These are phyloP conservation scores for Eumerus sabulonum DNA, from an alignment of 2,888 invertebrate genomes.

Conservation along the genomic window DNA sequence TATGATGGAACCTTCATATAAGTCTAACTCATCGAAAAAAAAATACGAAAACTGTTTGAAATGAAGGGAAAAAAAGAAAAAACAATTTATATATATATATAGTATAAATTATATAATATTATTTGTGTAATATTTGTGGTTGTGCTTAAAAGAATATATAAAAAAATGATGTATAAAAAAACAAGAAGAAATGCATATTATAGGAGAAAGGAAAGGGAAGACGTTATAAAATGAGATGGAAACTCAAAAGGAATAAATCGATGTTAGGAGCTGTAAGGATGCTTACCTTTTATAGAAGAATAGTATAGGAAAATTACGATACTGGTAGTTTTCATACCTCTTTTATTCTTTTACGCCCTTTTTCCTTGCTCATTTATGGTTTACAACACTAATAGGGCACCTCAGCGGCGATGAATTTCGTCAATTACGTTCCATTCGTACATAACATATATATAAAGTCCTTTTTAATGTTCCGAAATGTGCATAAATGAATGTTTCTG, in stretches of 20 bases:
- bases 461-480: constrained; percentile 1
- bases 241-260: constrained; percentile 48
- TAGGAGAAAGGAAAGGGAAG: background rate
- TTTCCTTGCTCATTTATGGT: too few relatives aligned
- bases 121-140: constrained; percentile 67
- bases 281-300: too few relatives aligned
- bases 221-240: constrained; percentile 14
- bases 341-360: too few relatives aligned
- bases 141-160: constrained; percentile 66
- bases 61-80: constrained; percentile 32
- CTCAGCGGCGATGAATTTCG: too few relatives aligned
- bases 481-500: background rate
- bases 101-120: constrained; percentile 34
- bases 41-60: constrained; percentile 44
- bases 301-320: too few relatives aligned
- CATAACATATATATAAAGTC: too few relatives aligned
- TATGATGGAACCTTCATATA: constrained; percentile 23
- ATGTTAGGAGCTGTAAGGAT: constrained; percentile 34
- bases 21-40: constrained; percentile 30
- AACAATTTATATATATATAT: constrained; percentile 29
- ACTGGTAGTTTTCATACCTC: too few relatives aligned
- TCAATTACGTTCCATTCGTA: too few relatives aligned
- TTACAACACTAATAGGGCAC: too few relatives aligned
- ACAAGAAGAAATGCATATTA: constrained; percentile 3
- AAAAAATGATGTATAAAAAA: constrained; percentile 33